These are phyloP conservation scores for Elaphurus davidianus DNA, from an alignment of 2,113 vertebrate species.

Conservation along the genomic window DNA sequence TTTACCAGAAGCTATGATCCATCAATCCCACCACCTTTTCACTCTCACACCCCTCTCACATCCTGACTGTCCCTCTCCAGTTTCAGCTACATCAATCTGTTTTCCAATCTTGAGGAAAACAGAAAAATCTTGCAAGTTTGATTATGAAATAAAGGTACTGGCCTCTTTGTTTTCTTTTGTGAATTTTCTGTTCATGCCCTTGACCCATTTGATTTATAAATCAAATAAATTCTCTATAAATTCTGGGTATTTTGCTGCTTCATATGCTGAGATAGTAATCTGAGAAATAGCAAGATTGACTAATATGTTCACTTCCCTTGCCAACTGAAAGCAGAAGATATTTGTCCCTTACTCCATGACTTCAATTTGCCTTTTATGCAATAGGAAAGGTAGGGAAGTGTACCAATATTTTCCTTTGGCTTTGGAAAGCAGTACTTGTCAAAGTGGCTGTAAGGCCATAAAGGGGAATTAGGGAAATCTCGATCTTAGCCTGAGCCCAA, in stretches of 20 bases:
- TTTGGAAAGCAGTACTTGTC: conserved; percentile 4
- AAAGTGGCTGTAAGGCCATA: background rate
- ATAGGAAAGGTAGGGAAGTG: background rate
- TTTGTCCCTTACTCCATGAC: background rate
- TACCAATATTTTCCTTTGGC: background rate
- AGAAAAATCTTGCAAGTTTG: background rate
- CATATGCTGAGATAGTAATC: background rate
- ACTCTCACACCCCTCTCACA: background rate
- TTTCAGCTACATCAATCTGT: background rate
- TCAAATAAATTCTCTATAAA: background rate
- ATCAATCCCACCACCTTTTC: background rate
- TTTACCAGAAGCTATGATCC: background rate
- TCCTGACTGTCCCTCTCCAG: background rate
- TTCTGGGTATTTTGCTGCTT: background rate
- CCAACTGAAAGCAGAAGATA: background rate
- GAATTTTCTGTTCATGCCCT: background rate
- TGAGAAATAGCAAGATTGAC: background rate
- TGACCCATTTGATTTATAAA: background rate
- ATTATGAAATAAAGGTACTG: background rate
- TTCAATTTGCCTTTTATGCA: conserved; percentile 18
- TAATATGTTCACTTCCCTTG: background rate
- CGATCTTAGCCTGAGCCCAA: background rate
- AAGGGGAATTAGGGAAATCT: background rate
- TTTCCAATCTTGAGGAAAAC: background rate
- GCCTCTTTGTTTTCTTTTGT: background rate